phyloP scores from a whole-genome alignment of 1,140 invertebrate species.

The Wiebesia pumilae region DNA sequence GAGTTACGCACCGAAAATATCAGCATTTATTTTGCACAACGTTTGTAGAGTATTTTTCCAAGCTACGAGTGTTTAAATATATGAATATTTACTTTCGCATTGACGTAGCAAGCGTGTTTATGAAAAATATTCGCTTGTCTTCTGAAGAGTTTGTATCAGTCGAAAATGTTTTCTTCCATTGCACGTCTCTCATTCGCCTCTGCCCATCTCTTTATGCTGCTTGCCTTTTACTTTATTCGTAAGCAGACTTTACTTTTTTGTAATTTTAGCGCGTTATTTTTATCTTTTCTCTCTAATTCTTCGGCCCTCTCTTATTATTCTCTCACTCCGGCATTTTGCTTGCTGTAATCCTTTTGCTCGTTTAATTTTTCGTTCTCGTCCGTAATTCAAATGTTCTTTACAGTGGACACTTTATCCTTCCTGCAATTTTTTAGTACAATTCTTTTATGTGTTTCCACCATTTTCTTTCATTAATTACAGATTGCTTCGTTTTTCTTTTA shows the following conservation, averaged over 20 bases:
- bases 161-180: neutral
- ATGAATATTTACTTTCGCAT: neutral
- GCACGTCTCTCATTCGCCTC: no score
- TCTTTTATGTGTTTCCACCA: slow-evolving; percentile 19
- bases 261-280: slow-evolving; percentile 58
- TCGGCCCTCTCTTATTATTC: slow-evolving; percentile 46
- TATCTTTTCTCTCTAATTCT: slow-evolving; percentile 55
- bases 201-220: neutral
- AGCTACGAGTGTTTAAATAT: neutral
- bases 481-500: slow-evolving; percentile 23
- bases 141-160: neutral
- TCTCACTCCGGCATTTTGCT: slow-evolving; percentile 37
- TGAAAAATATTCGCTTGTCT: neutral
- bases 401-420: slow-evolving; percentile 9
- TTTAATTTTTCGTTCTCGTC: slow-evolving; percentile 48
- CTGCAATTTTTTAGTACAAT: neutral
- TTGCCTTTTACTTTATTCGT: slow-evolving; percentile 2
- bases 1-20: no score
- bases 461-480: slow-evolving; percentile 22
- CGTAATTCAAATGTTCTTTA: slow-evolving; percentile 55
- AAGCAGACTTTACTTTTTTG: slow-evolving; percentile 3
- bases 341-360: slow-evolving; percentile 45
- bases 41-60: no score
- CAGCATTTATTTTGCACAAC: no score
- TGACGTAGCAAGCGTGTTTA: neutral